A percentile compares a stretch with the other conserved stretches of the same genome.
Evolutionary conservation across 2,888 invertebrate genomes (phyloP).

Genomic region (Amblyjoppa fuscipennis): DNA sequence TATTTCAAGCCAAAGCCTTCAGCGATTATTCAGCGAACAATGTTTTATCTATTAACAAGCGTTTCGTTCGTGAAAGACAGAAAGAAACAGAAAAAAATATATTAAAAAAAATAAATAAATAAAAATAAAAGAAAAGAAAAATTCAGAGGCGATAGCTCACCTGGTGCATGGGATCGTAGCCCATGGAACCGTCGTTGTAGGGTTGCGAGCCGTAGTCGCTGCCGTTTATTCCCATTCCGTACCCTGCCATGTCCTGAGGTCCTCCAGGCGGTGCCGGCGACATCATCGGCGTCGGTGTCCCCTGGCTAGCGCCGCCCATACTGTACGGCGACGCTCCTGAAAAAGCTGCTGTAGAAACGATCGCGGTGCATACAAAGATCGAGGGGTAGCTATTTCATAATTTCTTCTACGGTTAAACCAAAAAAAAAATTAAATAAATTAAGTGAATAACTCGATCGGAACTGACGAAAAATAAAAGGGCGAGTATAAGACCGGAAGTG

Average conservation of each 20-base stretch:
- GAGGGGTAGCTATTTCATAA: constrained; percentile 76
- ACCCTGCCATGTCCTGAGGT: constrained; percentile 95
- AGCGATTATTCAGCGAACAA: background rate
- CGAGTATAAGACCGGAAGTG: constrained; percentile 38
- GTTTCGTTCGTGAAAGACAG: background rate
- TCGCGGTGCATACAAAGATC: constrained; percentile 85
- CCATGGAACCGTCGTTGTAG: constrained; percentile 95
- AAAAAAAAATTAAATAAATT: constrained; percentile 10
- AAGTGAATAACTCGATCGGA: background rate
- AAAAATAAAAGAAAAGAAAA: background rate
- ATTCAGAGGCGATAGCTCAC: constrained; percentile 84
- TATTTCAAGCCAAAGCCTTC: constrained; percentile 10
- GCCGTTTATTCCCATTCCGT: constrained; percentile 96
- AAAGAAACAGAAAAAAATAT: background rate
- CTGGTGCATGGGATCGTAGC: constrained; percentile 97
- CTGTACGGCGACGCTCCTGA: constrained; percentile 94
- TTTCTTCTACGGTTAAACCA: constrained; percentile 31
- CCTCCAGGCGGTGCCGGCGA: constrained; percentile 93
- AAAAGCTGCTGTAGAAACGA: constrained; percentile 86
- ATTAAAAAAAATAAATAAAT: background rate
- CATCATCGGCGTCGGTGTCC: constrained; percentile 97
- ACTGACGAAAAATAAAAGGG: constrained; percentile 49
- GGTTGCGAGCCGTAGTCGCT: constrained; percentile 94
- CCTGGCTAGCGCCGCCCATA: constrained; percentile 93
- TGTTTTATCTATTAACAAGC: constrained; percentile 9